Conservation (phyloP, 2,113 vertebrate species). For the Bostrychus sinensis region DNA sequence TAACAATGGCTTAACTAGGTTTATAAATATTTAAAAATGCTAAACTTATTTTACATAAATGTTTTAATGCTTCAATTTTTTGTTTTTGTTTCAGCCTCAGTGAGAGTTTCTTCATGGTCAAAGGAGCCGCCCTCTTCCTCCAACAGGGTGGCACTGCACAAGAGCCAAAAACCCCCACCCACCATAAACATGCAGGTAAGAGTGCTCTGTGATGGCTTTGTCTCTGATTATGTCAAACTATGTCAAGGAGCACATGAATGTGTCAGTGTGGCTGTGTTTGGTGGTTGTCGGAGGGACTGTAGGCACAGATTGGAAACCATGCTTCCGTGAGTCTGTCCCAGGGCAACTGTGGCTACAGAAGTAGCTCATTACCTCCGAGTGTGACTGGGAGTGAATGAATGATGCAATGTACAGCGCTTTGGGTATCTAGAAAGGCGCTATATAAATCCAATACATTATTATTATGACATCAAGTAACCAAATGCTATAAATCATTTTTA, state of each 20-base stretch:
- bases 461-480: constrained; percentile 21
- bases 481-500: background rate
- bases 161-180: constrained; percentile 85
- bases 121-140: constrained; percentile 94
- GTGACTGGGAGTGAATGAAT: no score
- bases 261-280: no score
- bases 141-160: constrained; percentile 91
- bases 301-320: no score
- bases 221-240: constrained; percentile 25
- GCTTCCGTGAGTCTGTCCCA: no score
- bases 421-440: no score
- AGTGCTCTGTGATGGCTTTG: constrained; percentile 22
- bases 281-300: no score
- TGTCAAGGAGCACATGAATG: background rate
- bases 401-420: no score
- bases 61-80: background rate
- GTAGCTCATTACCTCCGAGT: no score
- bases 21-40: no score
- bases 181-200: constrained; percentile 92
- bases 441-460: no score
- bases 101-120: constrained; percentile 99
- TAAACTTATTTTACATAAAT: background rate
- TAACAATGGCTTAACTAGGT: no score
- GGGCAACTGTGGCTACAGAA: no score
- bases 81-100: constrained; percentile 84